Evolutionary conservation across 2,888 invertebrate genomes (phyloP).

Genomic region (Cylloceria caligata): DNA sequence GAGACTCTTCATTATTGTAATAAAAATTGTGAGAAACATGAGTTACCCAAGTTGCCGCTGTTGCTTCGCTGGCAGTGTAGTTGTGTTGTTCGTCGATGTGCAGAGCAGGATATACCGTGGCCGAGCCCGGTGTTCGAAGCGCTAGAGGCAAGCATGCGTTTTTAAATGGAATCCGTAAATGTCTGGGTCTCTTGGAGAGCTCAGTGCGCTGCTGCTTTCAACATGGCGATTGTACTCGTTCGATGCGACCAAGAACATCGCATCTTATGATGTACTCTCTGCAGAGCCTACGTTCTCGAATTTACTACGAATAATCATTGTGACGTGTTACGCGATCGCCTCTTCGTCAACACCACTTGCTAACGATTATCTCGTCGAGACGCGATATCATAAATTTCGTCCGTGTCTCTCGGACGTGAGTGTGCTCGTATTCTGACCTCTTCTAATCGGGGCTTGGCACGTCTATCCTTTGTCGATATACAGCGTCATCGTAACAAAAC

Average conservation of each 20-base stretch:
- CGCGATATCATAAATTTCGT: constrained; percentile 9
- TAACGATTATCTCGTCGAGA: neutral
- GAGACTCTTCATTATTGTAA: no score
- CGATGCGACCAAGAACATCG: constrained; percentile 62
- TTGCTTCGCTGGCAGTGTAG: neutral
- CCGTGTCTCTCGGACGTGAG: constrained; percentile 6
- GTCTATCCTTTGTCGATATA: neutral
- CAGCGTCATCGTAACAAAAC: neutral
- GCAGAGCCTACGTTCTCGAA: neutral
- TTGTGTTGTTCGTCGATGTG: constrained; percentile 7
- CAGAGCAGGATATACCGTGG: neutral
- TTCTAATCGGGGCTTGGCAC: constrained; percentile 5
- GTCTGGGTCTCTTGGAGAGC: constrained; percentile 26
- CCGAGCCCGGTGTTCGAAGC: constrained; percentile 2
- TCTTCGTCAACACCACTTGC: neutral
- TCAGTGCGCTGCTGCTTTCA: constrained; percentile 70
- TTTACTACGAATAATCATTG: constrained; percentile 1
- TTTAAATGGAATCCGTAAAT: constrained; percentile 55
- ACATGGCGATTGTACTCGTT: constrained; percentile 75
- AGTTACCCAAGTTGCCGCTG: neutral
- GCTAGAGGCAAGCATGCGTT: constrained; percentile 48
- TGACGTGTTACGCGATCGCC: constrained; percentile 12
- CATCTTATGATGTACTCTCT: constrained; percentile 17
- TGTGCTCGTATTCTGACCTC: neutral
- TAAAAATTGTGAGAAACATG: no score